Evolutionary conservation across 2,888 invertebrate genomes (phyloP), one percentile per base, ranked within the genome.

Genomic region (Seira sanloemensis): DNA sequence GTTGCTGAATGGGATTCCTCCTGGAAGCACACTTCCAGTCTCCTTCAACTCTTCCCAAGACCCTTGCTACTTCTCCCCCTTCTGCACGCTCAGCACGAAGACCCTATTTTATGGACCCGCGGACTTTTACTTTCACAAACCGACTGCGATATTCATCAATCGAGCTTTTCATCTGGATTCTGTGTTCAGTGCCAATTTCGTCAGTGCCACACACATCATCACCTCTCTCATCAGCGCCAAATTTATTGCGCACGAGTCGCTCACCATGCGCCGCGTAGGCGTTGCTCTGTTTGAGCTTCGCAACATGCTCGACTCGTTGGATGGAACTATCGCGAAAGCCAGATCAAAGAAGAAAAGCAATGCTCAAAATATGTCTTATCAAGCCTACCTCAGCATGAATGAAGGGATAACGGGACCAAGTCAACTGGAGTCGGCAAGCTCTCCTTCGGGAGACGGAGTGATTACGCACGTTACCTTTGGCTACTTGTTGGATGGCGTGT

Each of bases 41-140:
- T 24, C 75, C 9, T 68, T 65, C 0, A 87, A 87, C 54, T 16
- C 62, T 0, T 67, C 84, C 0, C 12, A 50, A 1, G 58, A 80
- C 23, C 88, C 87, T 1, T 89, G 89, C 82, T 93, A 93, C 67
- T 92, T 95, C 27, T 95, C 95, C 89, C 96, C 96, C 0, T 90
- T 96, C 18, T 96, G 96, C 90, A 94, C 95, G 89, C 94, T 97
- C 0, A 96, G 96, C 0, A 95, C 96, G 0, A 97, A 97, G 91
- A 95, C 95, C 0, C 91, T 97, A 77, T 93, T 97, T 92, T 92
- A 96, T 71, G 97, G 97, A 91, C 96, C 96, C 86, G 93, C 95
- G 2, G 97, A 96, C 90, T 95, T 96, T 90, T 97, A 96, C 90
- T 92, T 97, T 21, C 94, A 96, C 90, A 95, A 95, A 0, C 97